Evolutionary conservation across 1,140 invertebrate species (phyloP), one percentile per base, ranked within the genome.

Genomic region (Philotrypesis tridentata): DNA sequence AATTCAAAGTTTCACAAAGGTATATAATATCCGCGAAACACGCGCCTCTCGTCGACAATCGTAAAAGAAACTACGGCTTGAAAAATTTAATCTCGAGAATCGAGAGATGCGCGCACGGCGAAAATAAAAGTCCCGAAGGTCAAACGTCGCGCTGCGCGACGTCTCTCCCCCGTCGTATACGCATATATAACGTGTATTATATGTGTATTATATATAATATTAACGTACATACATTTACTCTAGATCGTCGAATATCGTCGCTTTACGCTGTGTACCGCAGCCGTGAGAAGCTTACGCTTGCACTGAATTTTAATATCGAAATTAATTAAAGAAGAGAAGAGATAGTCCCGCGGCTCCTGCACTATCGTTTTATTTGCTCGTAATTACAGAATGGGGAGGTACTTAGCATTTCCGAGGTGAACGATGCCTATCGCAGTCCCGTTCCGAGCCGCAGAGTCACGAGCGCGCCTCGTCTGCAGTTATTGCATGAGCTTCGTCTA

Each of bases 381-480:
- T 85, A 85, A 85, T 85, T 85, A 80, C 75, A 78, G 79, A 82
- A 83, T 80, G 82, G 48, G 48, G 82, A 83, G 79, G 82, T 81
- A 84, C 83, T 84, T 84, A 82, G 80, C 76, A 79, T 78, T 82
- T 76, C 27, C 60, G 67, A 79, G 67, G 77, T n/a, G 77, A 65
- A 70, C 48, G 79, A 77, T 81, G 17, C 74, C 55, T 84, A 70
- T 77, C 80, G n/a, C 75, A 27, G 74, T 82, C 33, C 31, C 79
- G 87, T 90, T 91, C 91, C 91, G 88, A 92, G 88, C 90, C 87
- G 90, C 90, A 89, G 88, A 31, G 78, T 80, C 78, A 73, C 78
- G 68, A 72, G 5, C 14, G 68, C 68, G 48, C 7, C 61, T 29
- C 8, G 60, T 14, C 31, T 25, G 12, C 27, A 37, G 33, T 9